Base-by-base conservation (phyloP, 2,797 vertebrate species). In the Luscinia megarhynchos region DNA sequence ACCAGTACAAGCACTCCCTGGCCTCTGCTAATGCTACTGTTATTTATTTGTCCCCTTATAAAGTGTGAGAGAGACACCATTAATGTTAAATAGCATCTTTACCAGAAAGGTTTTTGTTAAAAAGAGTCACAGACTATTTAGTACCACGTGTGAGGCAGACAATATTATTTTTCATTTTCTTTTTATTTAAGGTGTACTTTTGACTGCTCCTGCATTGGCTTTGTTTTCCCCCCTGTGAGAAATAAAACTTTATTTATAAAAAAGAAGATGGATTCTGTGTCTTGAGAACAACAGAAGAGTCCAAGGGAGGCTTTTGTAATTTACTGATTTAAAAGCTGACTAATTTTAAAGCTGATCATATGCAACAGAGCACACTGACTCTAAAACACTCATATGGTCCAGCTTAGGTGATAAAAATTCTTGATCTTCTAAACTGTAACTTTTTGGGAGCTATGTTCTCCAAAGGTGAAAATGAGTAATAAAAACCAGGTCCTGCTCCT, bases 381-480 rank as follows among this genome's bases (percentile, higher is more conserved):
- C 59, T 63, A 20, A 82, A 74, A 40, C 19, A 36, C 27, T 32
- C 50, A 3, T 50, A 69, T 40, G 40, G 83, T 63, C 62, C 29
- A 32, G 8, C 26, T 34, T 2, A 7, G n/a, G 85, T 76, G 69
- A 76, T 73, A 78, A 32, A 79, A 84, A 70, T 46, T 89, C 63
- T 95, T 95, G 70, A 73, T 91, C 89, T 96, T 88, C 70, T 50
- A 36, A 88, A 69, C 51, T 9, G 2, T 41, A 58, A 45, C 70
- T 88, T 90, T 27, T 88, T 84, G 81, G 73, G 34, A 86, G 12
- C 58, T 4, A 5, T 73, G 48, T 63, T 93, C 48, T 88, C 23
- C 69, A 73, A 43, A 89, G 89, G 74, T 84, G 51, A 69, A 93
- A 82, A 87, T 40, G 34, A 36, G 5, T 82, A 95, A 93, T 93